phyloP scores from a whole-genome alignment of 1,140 invertebrate genomes.

The Halyomorpha halys region DNA sequence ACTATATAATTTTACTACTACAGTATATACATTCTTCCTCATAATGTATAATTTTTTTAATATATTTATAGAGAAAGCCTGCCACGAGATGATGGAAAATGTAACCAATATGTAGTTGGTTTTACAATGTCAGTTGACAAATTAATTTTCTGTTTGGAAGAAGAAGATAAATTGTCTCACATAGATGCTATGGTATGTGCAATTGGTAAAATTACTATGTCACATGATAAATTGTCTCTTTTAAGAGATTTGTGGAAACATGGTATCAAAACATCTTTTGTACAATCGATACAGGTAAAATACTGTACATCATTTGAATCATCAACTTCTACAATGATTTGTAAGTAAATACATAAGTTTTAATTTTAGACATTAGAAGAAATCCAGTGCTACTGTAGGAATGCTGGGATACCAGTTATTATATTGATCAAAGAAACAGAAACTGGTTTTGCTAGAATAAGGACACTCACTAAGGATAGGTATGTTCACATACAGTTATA shows the following conservation, averaged over 20 bases:
- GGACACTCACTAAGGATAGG: slow-evolving; percentile 47
- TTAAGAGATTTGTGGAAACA: slow-evolving; percentile 47
- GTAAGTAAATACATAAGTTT: slow-evolving; percentile 1
- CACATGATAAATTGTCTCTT: slow-evolving; percentile 52
- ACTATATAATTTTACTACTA: no score
- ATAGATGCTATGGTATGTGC: slow-evolving; percentile 58
- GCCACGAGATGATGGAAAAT: slow-evolving; percentile 36
- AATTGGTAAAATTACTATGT: slow-evolving; percentile 42
- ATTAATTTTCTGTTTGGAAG: slow-evolving; percentile 46
- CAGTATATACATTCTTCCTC: slow-evolving; percentile 6
- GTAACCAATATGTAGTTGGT: slow-evolving; percentile 53
- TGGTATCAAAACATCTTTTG: slow-evolving; percentile 42
- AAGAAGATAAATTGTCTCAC: slow-evolving; percentile 38
- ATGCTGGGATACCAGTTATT: slow-evolving; percentile 51
- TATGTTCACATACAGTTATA: slow-evolving; percentile 13
- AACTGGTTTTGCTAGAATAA: slow-evolving; percentile 46
- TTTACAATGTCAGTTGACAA: slow-evolving; percentile 64
- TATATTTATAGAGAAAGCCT: slow-evolving; percentile 36
- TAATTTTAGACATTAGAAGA: slow-evolving; percentile 47
- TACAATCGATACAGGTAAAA: slow-evolving; percentile 41
- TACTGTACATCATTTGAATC: slow-evolving; percentile 11
- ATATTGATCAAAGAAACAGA: slow-evolving; percentile 57
- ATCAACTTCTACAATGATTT: slow-evolving; percentile 6
- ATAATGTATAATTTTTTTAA: slow-evolving; percentile 19
- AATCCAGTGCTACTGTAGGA: slow-evolving; percentile 51